These are phyloP conservation scores for Acanthosepion pharaonis DNA, from an alignment of 2,888 invertebrate species.

Conservation along the genomic window DNA sequence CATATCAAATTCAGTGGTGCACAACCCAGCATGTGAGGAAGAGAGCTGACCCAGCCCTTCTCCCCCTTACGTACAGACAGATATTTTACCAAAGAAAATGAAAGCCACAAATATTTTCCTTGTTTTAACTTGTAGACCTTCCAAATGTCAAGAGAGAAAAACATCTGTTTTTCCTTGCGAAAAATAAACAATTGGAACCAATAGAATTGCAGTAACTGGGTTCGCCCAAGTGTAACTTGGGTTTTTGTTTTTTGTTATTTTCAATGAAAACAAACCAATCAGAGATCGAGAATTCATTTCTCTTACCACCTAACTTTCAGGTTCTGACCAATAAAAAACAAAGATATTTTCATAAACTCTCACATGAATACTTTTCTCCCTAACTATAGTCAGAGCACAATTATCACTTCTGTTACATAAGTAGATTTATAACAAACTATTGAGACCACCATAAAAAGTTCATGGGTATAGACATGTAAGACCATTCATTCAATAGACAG, in stretches of 20 bases:
- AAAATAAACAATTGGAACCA: neutral
- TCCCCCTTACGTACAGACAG: neutral
- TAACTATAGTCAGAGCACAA: no score
- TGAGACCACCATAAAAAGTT: no score
- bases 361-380: no score
- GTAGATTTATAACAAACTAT: no score
- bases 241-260: neutral
- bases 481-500: no score
- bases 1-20: neutral
- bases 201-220: neutral
- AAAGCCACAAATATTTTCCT: conserved; percentile 20
- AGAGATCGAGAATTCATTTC: neutral
- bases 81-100: neutral
- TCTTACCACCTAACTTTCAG: neutral
- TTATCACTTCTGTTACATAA: no score
- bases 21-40: neutral
- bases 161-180: conserved; percentile 33
- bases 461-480: no score
- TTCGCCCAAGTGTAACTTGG: neutral
- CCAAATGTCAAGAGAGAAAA: neutral
- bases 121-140: conserved; percentile 33
- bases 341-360: no score
- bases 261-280: conserved; percentile 17
- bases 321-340: no score
- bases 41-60: neutral